Evolutionary conservation across 2,113 vertebrate species (phyloP), one percentile per base, ranked within the genome.

Genomic region (Cochlearius cochlearius): DNA sequence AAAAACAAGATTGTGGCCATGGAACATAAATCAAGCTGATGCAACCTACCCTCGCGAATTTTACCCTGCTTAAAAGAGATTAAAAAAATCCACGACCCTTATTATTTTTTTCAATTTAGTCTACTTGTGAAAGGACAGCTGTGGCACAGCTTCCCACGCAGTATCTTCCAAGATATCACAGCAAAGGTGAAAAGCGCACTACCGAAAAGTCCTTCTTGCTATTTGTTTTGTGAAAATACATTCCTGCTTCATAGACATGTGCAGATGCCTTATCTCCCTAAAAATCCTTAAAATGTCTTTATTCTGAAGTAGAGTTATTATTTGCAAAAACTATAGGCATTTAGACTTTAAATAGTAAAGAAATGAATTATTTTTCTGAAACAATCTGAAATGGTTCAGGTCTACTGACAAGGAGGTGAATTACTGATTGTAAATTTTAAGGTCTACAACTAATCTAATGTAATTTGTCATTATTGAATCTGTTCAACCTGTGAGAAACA

Each of bases 21-120:
- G 27, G 41, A 68, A 69, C 7, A 63, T 62, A 81, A 88, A 77
- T 26, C 30, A 52, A 73, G 12, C n/a, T 52, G 63, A 50, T 39
- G 6, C 15, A 43, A 55, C 10, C 23, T n/a, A 74, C 32, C 20
- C 5, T 69, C 14, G 58, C 22, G 50, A 60, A 47, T 15, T 26
- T 69, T 39, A 52, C 26, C 15, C 17, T 66, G 19, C 50, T 32
- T n/a, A 45, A 64, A 72, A 68, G 34, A 67, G 10, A 60, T 8
- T 0, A 80, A 74, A 63, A 10, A 50, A 39, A 45, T 39, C 22
- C 12, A 56, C 1, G 0, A 43, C 5, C 12, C 2, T 18, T 53
- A 56, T 19, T 60, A 10, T 59, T 58, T 58, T 27, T 78, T 72
- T 39, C 71, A 55, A 19, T 80, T 49, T 32, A 27, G 3, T 62